Evolutionary conservation across 2,113 vertebrate genomes (phyloP).

Genomic region (Vireo altiloquus): DNA sequence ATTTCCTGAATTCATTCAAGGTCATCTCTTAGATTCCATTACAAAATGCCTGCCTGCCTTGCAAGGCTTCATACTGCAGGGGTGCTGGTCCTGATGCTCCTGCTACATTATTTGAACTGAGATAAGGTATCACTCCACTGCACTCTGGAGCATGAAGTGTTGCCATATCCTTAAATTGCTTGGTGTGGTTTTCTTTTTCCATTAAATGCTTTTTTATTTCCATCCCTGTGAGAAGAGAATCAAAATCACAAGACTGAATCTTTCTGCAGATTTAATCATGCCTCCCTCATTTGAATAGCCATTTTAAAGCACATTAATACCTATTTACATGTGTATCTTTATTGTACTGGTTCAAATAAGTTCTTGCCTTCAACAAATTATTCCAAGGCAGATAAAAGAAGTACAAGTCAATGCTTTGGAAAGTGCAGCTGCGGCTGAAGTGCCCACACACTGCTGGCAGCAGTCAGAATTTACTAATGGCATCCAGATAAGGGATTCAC

Average conservation of each 20-base stretch:
- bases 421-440: not conserved
- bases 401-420: not conserved
- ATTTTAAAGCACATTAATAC: conserved; percentile 14
- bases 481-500: not conserved
- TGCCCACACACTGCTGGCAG: not conserved
- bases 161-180: not conserved
- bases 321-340: not conserved
- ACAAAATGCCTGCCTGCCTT: not conserved
- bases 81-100: not conserved
- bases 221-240: not conserved
- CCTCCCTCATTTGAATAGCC: not conserved
- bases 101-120: not conserved
- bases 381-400: not conserved
- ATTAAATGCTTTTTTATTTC: not conserved
- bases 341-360: not conserved
- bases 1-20: not conserved
- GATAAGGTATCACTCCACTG: not conserved
- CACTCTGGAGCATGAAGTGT: not conserved
- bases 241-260: not conserved
- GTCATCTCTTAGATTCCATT: not conserved
- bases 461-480: not conserved
- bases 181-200: not conserved
- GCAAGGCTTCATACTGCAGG: not conserved
- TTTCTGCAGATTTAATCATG: not conserved
- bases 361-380: not conserved